phyloP scores from a whole-genome alignment of 2,797 vertebrate genomes.

The Propithecus deckenii region DNA sequence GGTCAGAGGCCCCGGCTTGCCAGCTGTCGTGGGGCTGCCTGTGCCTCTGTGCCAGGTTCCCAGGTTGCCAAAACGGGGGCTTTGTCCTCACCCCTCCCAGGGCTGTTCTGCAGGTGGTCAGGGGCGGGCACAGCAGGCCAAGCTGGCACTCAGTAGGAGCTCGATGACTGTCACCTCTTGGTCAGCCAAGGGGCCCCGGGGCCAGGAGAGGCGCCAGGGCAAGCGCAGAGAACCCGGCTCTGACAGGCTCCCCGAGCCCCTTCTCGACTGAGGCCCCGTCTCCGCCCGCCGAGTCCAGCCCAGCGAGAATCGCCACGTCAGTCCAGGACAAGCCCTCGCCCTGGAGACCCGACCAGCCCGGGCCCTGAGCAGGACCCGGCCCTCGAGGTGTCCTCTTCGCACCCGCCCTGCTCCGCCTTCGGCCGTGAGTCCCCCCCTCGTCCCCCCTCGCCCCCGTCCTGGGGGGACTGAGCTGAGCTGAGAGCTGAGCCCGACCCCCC shows the following conservation, averaged over 20 bases:
- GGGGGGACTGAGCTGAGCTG: too few species aligned
- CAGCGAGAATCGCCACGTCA: not conserved
- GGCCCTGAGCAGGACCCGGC: not conserved
- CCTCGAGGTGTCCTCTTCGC: not conserved
- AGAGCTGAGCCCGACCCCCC: not conserved
- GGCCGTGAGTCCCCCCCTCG: too few species aligned
- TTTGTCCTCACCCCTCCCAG: not conserved
- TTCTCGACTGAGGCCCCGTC: not conserved
- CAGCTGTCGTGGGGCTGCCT: not conserved
- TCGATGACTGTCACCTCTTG: too few species aligned
- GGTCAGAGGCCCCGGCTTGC: too few species aligned
- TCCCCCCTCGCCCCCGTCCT: not conserved
- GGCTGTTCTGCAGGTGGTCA: not conserved
- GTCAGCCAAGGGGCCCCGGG: too few species aligned
- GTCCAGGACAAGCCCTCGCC: rapidly evolving
- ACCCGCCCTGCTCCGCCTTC: not conserved
- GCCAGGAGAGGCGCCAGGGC: not conserved
- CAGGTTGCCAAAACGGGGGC: not conserved
- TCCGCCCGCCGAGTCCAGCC: not conserved
- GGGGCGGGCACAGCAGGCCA: not conserved
- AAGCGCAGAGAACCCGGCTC: too few species aligned
- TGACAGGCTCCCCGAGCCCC: not conserved
- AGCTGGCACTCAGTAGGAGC: too few species aligned
- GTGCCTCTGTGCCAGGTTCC: not conserved
- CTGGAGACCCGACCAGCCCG: not conserved